Conservation (phyloP, 2,797 vertebrate genomes). For the Capromys pilorides region DNA sequence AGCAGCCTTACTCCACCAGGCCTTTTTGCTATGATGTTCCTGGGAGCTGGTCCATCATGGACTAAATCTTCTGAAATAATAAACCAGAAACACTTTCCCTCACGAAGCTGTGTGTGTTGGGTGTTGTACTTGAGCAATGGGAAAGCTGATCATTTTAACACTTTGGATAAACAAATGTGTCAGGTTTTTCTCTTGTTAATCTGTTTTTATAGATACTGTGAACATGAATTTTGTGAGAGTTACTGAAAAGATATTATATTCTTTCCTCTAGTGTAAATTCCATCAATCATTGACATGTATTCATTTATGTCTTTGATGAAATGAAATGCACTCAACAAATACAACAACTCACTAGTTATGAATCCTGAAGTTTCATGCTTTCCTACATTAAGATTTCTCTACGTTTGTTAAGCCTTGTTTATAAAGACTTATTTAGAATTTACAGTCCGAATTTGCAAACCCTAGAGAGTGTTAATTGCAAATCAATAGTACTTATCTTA, state of each 20-base stretch:
- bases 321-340: not conserved
- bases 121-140: not conserved
- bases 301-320: constrained; percentile 1
- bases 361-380: not conserved
- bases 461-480: not conserved
- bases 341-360: not conserved
- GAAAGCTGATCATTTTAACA: not conserved
- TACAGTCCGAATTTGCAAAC: constrained; percentile 42
- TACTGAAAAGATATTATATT: not conserved
- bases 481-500: constrained; percentile 40
- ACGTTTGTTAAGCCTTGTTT: constrained; percentile 29
- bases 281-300: not conserved
- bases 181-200: not conserved
- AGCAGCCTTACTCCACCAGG: not conserved
- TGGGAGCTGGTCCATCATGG: not conserved
- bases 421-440: constrained; percentile 20
- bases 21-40: not conserved
- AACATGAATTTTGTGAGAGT: not conserved
- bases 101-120: not conserved
- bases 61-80: not conserved
- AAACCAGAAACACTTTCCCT: not conserved
- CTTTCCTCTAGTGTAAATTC: not conserved
- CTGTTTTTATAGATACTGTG: not conserved
- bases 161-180: not conserved
- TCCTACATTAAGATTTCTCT: not conserved